A percentile compares a stretch with the other conserved stretches of the same genome.
phyloP scores from a whole-genome alignment of 2,888 invertebrate species.

The Synergus itoensis region DNA sequence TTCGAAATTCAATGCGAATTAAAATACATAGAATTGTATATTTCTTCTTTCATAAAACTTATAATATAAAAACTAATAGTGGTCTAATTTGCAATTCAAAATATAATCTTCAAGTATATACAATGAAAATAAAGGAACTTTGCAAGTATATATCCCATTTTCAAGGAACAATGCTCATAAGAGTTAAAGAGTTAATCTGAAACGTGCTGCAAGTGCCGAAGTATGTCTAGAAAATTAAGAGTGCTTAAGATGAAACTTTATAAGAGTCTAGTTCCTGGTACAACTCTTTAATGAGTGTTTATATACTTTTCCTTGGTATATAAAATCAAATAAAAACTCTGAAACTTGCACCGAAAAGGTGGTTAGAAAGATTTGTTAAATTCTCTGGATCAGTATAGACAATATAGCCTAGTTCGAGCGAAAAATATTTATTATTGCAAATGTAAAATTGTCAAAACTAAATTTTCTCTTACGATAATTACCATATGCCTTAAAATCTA shows the following conservation, averaged over 20 bases:
- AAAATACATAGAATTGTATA: too few species aligned
- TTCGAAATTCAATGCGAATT: too few species aligned
- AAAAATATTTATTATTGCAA: too few species aligned
- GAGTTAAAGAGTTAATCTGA: constrained; percentile 18
- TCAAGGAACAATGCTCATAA: not conserved
- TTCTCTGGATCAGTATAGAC: not conserved
- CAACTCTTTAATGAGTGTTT: constrained; percentile 23
- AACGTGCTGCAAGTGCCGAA: not conserved
- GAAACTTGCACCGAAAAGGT: not conserved
- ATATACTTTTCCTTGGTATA: not conserved
- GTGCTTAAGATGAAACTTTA: constrained; percentile 6
- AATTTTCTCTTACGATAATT: too few species aligned
- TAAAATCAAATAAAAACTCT: constrained; percentile 6
- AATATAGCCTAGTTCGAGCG: too few species aligned
- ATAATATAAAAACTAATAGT: not conserved
- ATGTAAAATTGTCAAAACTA: too few species aligned
- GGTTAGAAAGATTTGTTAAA: not conserved
- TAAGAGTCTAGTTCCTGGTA: constrained; percentile 13
- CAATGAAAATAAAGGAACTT: not conserved
- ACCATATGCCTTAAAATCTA: too few species aligned
- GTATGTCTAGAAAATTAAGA: not conserved
- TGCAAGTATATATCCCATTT: not conserved
- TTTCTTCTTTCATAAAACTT: too few species aligned
- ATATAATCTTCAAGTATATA: not conserved
- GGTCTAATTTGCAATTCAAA: not conserved